phyloP scores from a whole-genome alignment of 2,888 invertebrate genomes.

The Amorpha juglandis region DNA sequence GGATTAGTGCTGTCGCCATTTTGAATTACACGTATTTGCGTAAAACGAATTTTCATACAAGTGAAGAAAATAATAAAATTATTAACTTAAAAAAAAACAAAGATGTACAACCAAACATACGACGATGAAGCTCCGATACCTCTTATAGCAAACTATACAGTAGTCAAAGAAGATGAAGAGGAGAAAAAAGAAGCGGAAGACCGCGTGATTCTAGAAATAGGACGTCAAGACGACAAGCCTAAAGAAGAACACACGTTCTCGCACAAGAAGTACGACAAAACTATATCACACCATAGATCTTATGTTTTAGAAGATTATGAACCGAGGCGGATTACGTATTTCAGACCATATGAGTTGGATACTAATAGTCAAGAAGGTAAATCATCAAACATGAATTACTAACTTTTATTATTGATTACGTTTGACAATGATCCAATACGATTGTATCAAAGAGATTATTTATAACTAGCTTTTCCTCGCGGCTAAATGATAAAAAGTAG shows the following conservation, averaged over 20 bases:
- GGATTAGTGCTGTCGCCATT: neutral
- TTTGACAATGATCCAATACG: neutral
- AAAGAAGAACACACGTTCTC: slow-evolving; percentile 76
- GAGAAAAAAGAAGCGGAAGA: slow-evolving; percentile 71
- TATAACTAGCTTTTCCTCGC: too few relatives aligned
- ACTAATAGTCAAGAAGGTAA: slow-evolving; percentile 62
- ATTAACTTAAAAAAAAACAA: neutral
- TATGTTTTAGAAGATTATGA: slow-evolving; percentile 78
- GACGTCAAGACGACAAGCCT: slow-evolving; percentile 75
- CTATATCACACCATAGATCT: slow-evolving; percentile 76
- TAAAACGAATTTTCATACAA: slow-evolving; percentile 17
- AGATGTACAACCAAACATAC: slow-evolving; percentile 70
- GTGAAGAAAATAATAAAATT: neutral
- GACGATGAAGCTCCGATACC: slow-evolving; percentile 73
- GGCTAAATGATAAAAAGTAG: too few relatives aligned
- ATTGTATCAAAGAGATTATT: too few relatives aligned
- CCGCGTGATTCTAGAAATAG: slow-evolving; percentile 79
- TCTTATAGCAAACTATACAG: slow-evolving; percentile 70
- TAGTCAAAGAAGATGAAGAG: slow-evolving; percentile 68
- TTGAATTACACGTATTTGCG: neutral
- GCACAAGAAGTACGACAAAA: slow-evolving; percentile 81
- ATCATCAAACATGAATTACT: neutral
- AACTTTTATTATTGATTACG: neutral
- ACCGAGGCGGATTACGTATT: slow-evolving; percentile 64
- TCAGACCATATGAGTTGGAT: slow-evolving; percentile 72